These are phyloP conservation scores for Drosophila dives DNA, from an alignment of 2,888 invertebrate genomes.

Conservation along the genomic window DNA sequence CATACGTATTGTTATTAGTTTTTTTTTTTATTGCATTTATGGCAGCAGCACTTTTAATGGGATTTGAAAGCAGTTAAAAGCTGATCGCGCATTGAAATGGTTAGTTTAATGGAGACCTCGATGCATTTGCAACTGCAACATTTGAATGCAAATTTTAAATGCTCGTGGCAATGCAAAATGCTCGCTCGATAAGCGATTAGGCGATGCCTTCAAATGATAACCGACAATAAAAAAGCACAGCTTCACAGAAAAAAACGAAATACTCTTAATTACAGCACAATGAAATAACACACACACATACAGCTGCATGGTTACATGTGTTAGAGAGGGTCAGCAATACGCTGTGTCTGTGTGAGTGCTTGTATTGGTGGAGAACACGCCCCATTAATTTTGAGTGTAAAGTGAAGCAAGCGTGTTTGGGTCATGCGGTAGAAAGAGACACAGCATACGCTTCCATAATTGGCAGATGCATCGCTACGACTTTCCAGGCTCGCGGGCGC, in stretches of 20 bases:
- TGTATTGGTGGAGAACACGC: conserved; percentile 56
- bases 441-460: conserved; percentile 58
- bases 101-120: conserved; percentile 28
- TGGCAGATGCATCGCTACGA: conserved; percentile 42
- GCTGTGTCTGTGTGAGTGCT: conserved; percentile 13
- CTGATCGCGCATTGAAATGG: conserved; percentile 22
- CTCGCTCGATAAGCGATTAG: conserved; percentile 42
- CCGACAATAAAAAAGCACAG: conserved; percentile 62
- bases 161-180: conserved; percentile 41
- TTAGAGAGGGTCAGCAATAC: conserved; percentile 56
- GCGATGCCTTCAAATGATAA: conserved; percentile 79
- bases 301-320: conserved; percentile 1
- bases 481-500: conserved; percentile 57
- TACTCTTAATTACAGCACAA: conserved; percentile 73
- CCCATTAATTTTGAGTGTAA: conserved; percentile 59
- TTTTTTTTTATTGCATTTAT: conserved; percentile 32
- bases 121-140: conserved; percentile 36
- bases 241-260: conserved; percentile 46
- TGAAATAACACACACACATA: conserved; percentile 41
- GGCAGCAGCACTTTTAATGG: conserved; percentile 35
- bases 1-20: not conserved
- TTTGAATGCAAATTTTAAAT: conserved; percentile 39
- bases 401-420: conserved; percentile 16
- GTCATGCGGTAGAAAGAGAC: conserved; percentile 47
- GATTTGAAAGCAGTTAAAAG: conserved; percentile 24